These are phyloP conservation scores for Sphyrna mokarran DNA, from an alignment of 2,113 vertebrate species.

Conservation along the genomic window DNA sequence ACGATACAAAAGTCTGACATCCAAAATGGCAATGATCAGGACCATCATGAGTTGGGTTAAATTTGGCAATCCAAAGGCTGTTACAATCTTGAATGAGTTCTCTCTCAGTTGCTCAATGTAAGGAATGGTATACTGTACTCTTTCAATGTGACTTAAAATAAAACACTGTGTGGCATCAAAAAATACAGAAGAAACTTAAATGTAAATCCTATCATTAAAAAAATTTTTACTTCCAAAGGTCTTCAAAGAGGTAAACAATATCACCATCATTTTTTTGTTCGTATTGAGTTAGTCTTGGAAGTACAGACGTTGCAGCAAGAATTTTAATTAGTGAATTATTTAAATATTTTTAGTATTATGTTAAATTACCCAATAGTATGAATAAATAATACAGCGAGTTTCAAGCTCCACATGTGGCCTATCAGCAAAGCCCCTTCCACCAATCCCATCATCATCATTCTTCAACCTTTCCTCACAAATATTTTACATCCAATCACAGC, in stretches of 20 bases:
- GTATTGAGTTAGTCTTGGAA: background rate
- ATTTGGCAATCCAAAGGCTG: background rate
- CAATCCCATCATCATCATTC: background rate
- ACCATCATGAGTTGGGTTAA: background rate
- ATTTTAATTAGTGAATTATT: background rate
- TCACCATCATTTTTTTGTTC: background rate
- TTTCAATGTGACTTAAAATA: background rate
- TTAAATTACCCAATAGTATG: background rate
- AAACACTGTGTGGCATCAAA: background rate
- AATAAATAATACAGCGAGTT: background rate
- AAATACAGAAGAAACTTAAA: background rate
- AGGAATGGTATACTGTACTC: background rate
- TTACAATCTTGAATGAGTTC: background rate
- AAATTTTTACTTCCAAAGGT: background rate
- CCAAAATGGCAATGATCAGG: background rate
- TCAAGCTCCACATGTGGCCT: background rate
- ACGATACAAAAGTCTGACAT: background rate
- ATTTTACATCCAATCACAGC: background rate
- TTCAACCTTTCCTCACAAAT: background rate
- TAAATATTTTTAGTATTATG: background rate
- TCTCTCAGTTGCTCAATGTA: background rate
- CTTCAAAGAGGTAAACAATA: background rate
- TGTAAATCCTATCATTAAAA: background rate
- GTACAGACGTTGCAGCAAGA: background rate
- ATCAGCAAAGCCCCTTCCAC: background rate